phyloP scores from a whole-genome alignment of 2,113 vertebrate species.

The Galbula dea region DNA sequence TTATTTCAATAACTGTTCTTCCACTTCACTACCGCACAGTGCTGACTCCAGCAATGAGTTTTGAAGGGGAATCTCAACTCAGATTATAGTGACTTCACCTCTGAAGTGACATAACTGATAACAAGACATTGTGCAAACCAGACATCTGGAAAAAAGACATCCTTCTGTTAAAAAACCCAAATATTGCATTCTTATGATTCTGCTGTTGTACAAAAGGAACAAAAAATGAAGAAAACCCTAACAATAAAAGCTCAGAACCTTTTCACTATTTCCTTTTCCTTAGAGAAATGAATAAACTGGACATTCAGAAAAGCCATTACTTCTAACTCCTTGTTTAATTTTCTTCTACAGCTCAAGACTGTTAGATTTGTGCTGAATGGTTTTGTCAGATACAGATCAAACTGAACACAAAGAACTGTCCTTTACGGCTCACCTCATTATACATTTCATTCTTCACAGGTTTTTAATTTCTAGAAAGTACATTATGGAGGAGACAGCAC shows the following conservation, averaged over 20 bases:
- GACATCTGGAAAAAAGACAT: not conserved
- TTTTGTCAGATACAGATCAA: not conserved
- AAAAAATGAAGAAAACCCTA: accelerated
- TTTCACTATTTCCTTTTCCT: not conserved
- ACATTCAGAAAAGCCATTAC: not conserved
- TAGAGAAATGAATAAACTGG: not conserved
- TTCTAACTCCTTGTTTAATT: not conserved
- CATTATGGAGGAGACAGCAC: constrained; percentile 12
- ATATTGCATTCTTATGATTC: not conserved
- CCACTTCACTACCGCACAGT: not conserved
- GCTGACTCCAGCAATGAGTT: not conserved
- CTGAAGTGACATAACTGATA: not conserved
- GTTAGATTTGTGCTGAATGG: not conserved
- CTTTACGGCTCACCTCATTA: constrained; percentile 11
- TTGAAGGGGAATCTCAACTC: not conserved
- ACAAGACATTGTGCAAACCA: not conserved
- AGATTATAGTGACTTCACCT: not conserved
- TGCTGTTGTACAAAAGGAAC: not conserved
- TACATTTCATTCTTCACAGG: constrained; percentile 17
- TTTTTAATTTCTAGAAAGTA: constrained; percentile 52
- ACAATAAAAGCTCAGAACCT: not conserved
- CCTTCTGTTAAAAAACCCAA: not conserved
- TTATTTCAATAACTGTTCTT: not conserved
- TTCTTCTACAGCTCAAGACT: not conserved
- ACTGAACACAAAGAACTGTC: not conserved